Evolutionary conservation across 2,888 invertebrate genomes (phyloP).

Genomic region (Tinea trinotella): DNA sequence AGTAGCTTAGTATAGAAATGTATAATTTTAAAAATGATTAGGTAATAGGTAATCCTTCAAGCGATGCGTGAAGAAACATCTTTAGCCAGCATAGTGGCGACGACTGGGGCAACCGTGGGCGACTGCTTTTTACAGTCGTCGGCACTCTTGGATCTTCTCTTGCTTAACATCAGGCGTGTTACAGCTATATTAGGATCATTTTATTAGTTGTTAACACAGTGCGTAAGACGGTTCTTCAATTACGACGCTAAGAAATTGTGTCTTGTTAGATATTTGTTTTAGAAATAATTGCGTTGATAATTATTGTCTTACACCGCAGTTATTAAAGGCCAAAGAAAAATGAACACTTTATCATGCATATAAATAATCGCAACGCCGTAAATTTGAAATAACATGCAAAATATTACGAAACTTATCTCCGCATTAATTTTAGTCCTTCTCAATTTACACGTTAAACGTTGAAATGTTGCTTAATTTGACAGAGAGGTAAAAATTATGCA

Average conservation of each 20-base stretch:
- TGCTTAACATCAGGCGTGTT: too few species aligned
- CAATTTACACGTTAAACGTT: conserved; percentile 1
- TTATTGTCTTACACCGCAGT: neutral
- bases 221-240: neutral
- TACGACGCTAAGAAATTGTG: neutral
- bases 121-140: too few species aligned
- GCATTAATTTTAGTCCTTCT: neutral
- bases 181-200: too few species aligned
- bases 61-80: too few species aligned
- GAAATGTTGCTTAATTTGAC: conserved; percentile 14
- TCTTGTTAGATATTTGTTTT: neutral
- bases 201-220: too few species aligned
- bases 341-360: neutral
- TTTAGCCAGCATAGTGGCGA: too few species aligned
- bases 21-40: too few species aligned
- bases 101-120: too few species aligned
- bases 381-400: neutral
- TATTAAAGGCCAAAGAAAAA: neutral
- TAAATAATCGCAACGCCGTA: conserved; percentile 6
- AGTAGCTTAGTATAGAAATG: too few species aligned
- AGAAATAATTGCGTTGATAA: conserved; percentile 1
- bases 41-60: too few species aligned
- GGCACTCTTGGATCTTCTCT: too few species aligned
- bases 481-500: conserved; percentile 19
- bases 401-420: neutral